A percentile compares a stretch with the other conserved stretches of the same genome.
phyloP scores from a whole-genome alignment of 1,140 invertebrate species.

The Lepidostoma basale region DNA sequence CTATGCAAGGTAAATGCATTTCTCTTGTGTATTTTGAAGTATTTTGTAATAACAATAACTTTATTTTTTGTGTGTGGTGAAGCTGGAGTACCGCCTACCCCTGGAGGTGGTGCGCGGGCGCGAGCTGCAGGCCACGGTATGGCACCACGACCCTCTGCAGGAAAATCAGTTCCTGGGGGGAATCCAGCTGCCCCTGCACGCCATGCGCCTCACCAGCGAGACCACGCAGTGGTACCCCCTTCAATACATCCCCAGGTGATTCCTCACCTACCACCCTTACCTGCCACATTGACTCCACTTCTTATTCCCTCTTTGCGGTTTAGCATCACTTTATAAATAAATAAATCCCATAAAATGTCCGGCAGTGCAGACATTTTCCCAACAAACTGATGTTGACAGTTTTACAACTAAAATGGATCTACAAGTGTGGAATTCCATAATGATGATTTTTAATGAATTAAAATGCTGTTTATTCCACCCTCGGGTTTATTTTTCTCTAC shows the following conservation, averaged over 20 bases:
- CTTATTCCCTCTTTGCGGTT: not conserved
- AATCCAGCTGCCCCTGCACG: slow-evolving; percentile 75
- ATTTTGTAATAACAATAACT: too few species aligned
- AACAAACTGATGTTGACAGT: too few species aligned
- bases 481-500: too few species aligned
- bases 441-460: too few species aligned
- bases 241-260: slow-evolving; percentile 60
- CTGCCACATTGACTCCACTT: not conserved
- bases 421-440: too few species aligned
- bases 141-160: slow-evolving; percentile 93
- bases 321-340: not conserved
- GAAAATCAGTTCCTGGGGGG: slow-evolving; percentile 95
- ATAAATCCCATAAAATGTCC: too few species aligned
- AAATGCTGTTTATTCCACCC: too few species aligned
- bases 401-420: too few species aligned
- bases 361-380: too few species aligned
- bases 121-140: slow-evolving; percentile 88
- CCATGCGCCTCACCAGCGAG: slow-evolving; percentile 77
- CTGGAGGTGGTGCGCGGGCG: slow-evolving; percentile 78
- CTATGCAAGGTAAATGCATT: too few species aligned
- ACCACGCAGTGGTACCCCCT: slow-evolving; percentile 81
- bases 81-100: slow-evolving; percentile 89
- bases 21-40: too few species aligned
- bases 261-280: not conserved
- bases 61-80: too few species aligned